Evolutionary conservation across 2,797 vertebrate species (phyloP).

Genomic region (Anas bernieri): DNA sequence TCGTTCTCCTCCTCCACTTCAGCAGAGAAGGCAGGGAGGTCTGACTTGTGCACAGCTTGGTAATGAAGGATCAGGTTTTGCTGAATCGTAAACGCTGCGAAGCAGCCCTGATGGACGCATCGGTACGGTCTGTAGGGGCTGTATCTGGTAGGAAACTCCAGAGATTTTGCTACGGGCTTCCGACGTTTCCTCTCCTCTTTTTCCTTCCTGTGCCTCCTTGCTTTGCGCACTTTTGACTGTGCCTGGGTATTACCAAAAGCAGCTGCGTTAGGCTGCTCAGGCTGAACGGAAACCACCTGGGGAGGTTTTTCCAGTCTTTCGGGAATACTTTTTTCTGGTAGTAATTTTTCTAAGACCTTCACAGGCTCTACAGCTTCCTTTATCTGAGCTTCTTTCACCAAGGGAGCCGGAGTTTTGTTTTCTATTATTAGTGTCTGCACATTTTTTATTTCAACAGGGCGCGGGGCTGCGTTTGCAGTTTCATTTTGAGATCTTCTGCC

Average conservation of each 20-base stretch:
- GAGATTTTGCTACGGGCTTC: conserved; percentile 78
- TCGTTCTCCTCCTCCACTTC: conserved; percentile 86
- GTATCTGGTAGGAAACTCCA: conserved; percentile 74
- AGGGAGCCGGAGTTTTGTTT: conserved; percentile 50
- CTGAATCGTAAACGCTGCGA: conserved; percentile 95
- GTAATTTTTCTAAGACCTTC: conserved; percentile 66
- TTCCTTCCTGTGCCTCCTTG: conserved; percentile 76
- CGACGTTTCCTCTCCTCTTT: conserved; percentile 82
- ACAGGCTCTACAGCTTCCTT: conserved; percentile 53
- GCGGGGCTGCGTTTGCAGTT: conserved; percentile 42
- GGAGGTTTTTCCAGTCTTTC: conserved; percentile 72
- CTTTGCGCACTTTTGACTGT: conserved; percentile 68
- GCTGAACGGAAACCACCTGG: conserved; percentile 37
- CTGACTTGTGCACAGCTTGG: conserved; percentile 92
- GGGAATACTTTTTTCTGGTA: conserved; percentile 69
- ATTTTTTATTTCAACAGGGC: conserved; percentile 68
- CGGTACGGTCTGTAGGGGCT: conserved; percentile 92
- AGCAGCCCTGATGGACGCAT: conserved; percentile 94
- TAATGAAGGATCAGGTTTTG: conserved; percentile 98
- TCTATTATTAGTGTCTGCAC: conserved; percentile 56
- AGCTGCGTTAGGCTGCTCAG: conserved; percentile 49
- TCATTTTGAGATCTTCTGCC: conserved; percentile 80
- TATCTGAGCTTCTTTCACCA: conserved; percentile 47
- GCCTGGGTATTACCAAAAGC: conserved; percentile 3
- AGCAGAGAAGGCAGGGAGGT: conserved; percentile 85